Conservation (phyloP, 2,113 vertebrate species). For the Columbina picui region DNA sequence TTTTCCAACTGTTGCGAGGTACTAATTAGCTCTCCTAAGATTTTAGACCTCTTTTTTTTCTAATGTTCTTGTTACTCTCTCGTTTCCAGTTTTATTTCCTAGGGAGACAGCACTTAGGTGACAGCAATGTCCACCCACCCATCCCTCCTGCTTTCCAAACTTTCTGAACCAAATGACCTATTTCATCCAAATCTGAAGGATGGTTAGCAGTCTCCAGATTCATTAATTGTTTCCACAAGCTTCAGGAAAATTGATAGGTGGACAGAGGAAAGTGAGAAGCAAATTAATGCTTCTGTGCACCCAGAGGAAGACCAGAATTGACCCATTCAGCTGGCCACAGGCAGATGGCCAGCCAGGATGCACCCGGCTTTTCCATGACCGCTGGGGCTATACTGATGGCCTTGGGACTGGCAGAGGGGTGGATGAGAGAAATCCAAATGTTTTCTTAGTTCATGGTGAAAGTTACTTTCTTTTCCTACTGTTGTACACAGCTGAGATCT, state of each 20-base stretch:
- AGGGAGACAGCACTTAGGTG: background rate
- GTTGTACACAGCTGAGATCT: background rate
- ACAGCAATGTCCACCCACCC: background rate
- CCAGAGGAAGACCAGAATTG: background rate
- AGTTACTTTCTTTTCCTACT: background rate
- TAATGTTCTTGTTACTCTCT: background rate
- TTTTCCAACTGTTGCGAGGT: background rate
- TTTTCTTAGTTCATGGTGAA: background rate
- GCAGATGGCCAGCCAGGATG: background rate
- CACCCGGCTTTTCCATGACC: rapidly evolving
- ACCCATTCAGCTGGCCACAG: background rate
- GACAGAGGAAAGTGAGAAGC: background rate
- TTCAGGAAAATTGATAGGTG: background rate
- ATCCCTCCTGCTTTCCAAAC: background rate
- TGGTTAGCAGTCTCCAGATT: background rate
- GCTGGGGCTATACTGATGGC: background rate
- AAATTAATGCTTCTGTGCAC: background rate
- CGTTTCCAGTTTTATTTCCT: background rate
- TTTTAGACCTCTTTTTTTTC: background rate
- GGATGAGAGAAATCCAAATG: background rate
- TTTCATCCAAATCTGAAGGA: background rate
- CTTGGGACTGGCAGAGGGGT: background rate
- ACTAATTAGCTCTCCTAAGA: conserved; percentile 21
- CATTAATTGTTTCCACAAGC: background rate
- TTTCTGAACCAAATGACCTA: background rate